Percentiles rank a stretch among this genome's conserved stretches.
These are phyloP conservation scores for Pantherophis vulpinus DNA, from an alignment of 2,797 vertebrate species.

Conservation along the genomic window DNA sequence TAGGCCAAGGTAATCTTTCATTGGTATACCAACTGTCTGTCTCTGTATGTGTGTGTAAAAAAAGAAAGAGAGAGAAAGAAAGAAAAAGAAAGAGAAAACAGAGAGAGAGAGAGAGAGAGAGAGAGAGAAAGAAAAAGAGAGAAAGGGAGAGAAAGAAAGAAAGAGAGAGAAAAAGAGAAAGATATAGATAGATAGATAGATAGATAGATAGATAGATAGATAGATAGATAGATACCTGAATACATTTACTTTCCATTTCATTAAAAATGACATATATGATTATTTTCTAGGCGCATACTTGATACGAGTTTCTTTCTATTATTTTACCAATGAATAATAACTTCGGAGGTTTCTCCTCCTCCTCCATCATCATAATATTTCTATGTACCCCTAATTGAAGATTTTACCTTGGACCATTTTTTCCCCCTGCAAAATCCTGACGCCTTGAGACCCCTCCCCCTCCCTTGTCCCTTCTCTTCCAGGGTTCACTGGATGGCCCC, in stretches of 20 bases:
- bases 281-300: not conserved
- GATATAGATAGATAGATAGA: not conserved
- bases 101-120: not conserved
- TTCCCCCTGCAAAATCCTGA: not conserved
- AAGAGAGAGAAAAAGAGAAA: no score
- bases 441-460: not conserved
- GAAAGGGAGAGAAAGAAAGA: no score
- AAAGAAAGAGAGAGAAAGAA: not conserved
- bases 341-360: not conserved
- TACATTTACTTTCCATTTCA: not conserved
- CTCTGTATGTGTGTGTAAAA: not conserved
- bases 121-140: not conserved
- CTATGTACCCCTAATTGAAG: constrained; percentile 1
- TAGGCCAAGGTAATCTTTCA: not conserved
- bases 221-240: not conserved
- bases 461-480: constrained; percentile 5
- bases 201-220: not conserved
- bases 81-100: no score
- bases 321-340: not conserved
- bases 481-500: constrained; percentile 60
- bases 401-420: constrained; percentile 20
- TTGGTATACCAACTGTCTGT: not conserved
- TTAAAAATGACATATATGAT: not conserved
- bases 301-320: not conserved
- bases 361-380: not conserved